These are phyloP conservation scores for Delichon dasypus DNA, from an alignment of 2,797 vertebrate species.

Conservation along the genomic window DNA sequence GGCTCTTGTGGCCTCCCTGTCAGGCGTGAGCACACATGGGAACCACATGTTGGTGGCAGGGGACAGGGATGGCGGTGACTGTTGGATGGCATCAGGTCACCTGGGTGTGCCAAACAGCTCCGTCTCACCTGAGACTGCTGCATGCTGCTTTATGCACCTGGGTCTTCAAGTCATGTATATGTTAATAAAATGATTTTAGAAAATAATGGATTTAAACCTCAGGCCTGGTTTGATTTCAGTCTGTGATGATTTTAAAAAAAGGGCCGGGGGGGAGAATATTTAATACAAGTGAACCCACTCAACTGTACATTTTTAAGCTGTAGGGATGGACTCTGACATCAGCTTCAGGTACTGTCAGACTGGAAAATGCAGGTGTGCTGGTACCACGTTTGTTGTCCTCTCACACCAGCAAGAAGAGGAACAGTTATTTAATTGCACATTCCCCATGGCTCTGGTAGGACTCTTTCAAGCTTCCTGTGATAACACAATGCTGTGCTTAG, in stretches of 20 bases:
- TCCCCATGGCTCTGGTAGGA: background rate
- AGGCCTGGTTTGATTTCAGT: background rate
- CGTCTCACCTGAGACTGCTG: background rate
- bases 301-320: background rate
- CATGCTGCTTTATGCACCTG: background rate
- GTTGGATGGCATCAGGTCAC: fast-evolving
- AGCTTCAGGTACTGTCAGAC: background rate
- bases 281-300: background rate
- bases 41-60: background rate
- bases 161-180: background rate
- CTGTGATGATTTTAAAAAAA: background rate
- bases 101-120: background rate
- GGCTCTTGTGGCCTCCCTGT: constrained; percentile 25
- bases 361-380: background rate
- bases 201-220: background rate
- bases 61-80: background rate
- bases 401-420: background rate
- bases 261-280: fast-evolving
- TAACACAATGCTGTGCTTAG: background rate
- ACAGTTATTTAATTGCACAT: background rate
- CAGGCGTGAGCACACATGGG: constrained; percentile 18
- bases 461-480: background rate
- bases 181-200: background rate
- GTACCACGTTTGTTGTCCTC: fast-evolving
- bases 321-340: background rate